phyloP scores from a whole-genome alignment of 2,888 invertebrate genomes.

The Busseola fusca region DNA sequence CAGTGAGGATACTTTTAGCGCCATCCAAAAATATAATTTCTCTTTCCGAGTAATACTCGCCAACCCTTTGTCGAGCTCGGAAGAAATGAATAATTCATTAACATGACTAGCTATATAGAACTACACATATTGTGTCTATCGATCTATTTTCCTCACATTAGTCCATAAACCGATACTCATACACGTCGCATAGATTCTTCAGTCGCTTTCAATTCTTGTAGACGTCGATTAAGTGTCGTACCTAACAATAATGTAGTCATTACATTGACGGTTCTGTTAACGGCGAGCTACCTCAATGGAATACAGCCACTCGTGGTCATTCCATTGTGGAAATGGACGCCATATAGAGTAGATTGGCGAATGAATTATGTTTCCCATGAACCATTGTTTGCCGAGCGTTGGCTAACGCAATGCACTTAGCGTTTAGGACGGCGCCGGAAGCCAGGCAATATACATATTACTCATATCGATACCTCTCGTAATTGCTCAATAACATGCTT shows the following conservation, averaged over 20 bases:
- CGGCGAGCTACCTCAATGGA: neutral
- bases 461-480: slow-evolving; percentile 2
- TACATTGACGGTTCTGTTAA: slow-evolving; percentile 31
- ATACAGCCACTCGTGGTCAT: slow-evolving; percentile 8
- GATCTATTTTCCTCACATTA: neutral
- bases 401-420: slow-evolving; percentile 37
- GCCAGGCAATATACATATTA: slow-evolving; percentile 4
- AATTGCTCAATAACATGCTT: slow-evolving; percentile 24
- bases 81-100: slow-evolving; percentile 1
- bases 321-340: slow-evolving; percentile 28
- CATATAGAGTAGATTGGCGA: slow-evolving; percentile 28
- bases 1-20: neutral
- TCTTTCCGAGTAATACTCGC: neutral
- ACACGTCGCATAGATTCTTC: slow-evolving; percentile 5
- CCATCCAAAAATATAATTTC: neutral
- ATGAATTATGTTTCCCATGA: slow-evolving; percentile 52
- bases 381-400: slow-evolving; percentile 48
- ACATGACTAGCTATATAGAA: neutral
- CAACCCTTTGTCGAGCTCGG: neutral
- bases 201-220: slow-evolving; percentile 34
- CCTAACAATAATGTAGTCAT: slow-evolving; percentile 42
- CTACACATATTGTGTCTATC: neutral
- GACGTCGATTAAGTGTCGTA: slow-evolving; percentile 25
- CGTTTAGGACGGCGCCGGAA: slow-evolving; percentile 2
- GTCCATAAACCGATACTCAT: slow-evolving; percentile 12